phyloP scores from a whole-genome alignment of 2,113 vertebrate species.

The Nettapus auritus region DNA sequence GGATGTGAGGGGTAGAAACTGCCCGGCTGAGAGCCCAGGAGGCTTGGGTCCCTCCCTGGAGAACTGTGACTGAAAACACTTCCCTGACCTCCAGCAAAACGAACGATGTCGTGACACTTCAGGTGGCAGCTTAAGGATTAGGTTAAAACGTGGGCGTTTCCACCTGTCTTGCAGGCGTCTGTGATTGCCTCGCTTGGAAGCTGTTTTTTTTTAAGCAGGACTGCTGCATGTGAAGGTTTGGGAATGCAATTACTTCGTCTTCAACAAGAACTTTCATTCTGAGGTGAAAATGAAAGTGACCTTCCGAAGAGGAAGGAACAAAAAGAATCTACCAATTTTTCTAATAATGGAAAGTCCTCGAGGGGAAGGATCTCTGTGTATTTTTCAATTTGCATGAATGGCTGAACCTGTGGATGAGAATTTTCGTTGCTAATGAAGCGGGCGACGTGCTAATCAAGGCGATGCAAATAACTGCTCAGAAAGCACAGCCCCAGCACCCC shows the following conservation, averaged over 20 bases:
- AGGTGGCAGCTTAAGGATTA: neutral
- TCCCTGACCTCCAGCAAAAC: neutral
- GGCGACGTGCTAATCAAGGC: constrained; percentile 55
- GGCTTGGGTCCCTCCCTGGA: neutral
- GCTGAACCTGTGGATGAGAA: constrained; percentile 14
- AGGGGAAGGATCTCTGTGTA: constrained; percentile 36
- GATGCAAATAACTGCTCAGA: constrained; percentile 32
- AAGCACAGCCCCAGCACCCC: neutral
- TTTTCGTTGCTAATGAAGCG: constrained; percentile 47
- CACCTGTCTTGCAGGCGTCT: neutral
- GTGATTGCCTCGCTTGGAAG: neutral
- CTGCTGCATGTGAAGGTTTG: neutral
- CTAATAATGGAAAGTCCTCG: constrained; percentile 56
- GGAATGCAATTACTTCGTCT: neutral
- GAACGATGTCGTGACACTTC: neutral
- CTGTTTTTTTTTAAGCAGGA: neutral
- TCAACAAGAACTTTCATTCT: neutral
- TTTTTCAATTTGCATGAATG: constrained; percentile 58
- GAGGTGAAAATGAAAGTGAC: constrained; percentile 46
- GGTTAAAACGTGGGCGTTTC: neutral
- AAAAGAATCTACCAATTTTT: constrained; percentile 23
- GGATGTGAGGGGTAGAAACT: neutral
- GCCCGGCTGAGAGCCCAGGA: neutral
- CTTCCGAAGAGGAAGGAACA: constrained; percentile 35
- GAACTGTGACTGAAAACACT: neutral